Conservation (phyloP, 2,113 vertebrate species). For the Ctenodactylus gundi region DNA sequence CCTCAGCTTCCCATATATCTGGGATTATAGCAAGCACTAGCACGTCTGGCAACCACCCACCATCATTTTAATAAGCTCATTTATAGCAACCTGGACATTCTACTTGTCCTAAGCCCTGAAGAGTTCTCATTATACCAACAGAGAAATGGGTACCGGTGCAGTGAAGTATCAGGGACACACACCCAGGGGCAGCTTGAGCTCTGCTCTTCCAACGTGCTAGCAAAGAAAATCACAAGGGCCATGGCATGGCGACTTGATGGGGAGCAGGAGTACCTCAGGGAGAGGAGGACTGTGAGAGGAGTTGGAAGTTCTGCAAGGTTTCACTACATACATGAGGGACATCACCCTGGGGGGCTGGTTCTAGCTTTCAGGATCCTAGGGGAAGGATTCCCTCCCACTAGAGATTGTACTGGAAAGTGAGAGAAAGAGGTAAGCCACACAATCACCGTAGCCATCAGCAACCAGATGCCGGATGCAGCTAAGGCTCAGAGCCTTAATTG, state of each 20-base stretch:
- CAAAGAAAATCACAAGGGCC: not conserved
- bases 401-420: not conserved
- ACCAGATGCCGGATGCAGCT: conserved; percentile 68
- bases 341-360: not conserved
- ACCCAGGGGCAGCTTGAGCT: not conserved
- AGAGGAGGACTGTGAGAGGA: not conserved
- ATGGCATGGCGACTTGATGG: not conserved
- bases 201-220: not conserved
- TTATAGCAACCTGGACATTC: not conserved
- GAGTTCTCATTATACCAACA: not conserved
- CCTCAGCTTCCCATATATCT: not conserved
- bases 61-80: not conserved
- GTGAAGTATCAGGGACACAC: not conserved
- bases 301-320: not conserved
- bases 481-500: conserved; percentile 68
- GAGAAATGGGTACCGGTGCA: not conserved
- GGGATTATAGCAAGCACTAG: not conserved
- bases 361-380: not conserved
- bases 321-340: not conserved
- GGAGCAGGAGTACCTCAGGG: not conserved
- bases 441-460: not conserved
- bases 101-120: not conserved
- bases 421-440: not conserved
- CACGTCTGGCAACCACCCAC: not conserved
- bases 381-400: not conserved